Conservation (phyloP, 1,140 invertebrate species). For the Drosophila mojavensis region DNA sequence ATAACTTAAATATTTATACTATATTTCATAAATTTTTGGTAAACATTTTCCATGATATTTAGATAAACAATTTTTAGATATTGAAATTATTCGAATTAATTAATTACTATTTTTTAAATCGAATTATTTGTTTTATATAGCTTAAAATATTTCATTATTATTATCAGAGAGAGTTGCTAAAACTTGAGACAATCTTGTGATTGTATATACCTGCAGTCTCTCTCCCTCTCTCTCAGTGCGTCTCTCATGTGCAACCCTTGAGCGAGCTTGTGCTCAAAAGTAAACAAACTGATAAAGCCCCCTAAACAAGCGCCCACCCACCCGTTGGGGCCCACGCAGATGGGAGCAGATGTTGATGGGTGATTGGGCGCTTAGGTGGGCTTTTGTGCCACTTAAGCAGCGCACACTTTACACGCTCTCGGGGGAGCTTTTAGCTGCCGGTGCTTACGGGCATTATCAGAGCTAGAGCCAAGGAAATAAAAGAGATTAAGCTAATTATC, state of each 20-base stretch:
- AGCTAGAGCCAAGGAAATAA: neutral
- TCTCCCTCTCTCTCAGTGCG: neutral
- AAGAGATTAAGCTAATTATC: conserved; percentile 32
- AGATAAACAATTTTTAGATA: no score
- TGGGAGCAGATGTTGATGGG: neutral
- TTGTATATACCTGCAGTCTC: neutral
- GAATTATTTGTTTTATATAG: no score
- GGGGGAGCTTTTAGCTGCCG: conserved; percentile 27
- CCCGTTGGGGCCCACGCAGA: neutral
- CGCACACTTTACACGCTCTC: conserved; percentile 27
- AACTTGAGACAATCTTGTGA: conserved; percentile 5
- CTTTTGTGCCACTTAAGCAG: conserved; percentile 29
- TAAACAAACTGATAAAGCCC: conserved; percentile 54
- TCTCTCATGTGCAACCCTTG: neutral
- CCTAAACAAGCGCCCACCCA: neutral
- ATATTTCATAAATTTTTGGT: no score
- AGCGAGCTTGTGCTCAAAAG: conserved; percentile 42
- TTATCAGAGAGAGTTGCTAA: neutral
- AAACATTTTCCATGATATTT: no score
- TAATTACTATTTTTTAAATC: no score
- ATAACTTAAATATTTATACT: no score
- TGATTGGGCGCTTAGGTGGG: neutral
- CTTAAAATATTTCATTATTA: no score
- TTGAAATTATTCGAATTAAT: no score
- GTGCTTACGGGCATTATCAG: conserved; percentile 10